Conservation (phyloP, 2,797 vertebrate genomes). For the Cyclura pinguis region DNA sequence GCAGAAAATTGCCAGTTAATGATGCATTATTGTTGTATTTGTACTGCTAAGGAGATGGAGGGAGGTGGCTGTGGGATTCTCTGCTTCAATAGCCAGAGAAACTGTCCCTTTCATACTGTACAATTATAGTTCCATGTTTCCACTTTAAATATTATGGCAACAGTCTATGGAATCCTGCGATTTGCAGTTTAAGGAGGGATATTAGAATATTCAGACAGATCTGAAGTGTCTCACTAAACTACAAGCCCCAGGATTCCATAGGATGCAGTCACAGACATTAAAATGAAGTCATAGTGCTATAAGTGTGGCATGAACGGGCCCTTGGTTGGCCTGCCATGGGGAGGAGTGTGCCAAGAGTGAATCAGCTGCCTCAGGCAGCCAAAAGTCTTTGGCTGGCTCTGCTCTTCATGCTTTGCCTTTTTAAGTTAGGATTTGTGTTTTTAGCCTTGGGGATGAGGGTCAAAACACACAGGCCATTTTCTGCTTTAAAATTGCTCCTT, state of each 20-base stretch:
- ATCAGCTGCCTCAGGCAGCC: not conserved
- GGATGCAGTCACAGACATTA: no score
- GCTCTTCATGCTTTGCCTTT: no score
- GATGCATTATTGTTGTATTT: not conserved
- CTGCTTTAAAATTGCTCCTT: constrained; percentile 34
- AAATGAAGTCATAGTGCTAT: no score
- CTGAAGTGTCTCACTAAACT: no score
- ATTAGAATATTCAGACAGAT: no score
- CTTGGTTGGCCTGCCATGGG: not conserved
- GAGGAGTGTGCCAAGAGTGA: not conserved
- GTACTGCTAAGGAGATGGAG: not conserved
- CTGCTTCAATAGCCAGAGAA: not conserved
- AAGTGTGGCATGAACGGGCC: no score
- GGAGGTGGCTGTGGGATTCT: not conserved
- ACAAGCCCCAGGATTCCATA: no score
- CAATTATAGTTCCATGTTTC: no score
- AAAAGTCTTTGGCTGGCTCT: not conserved
- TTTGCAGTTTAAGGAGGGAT: no score
- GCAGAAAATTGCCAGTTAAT: not conserved
- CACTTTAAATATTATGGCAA: no score
- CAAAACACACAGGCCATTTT: constrained; percentile 42
- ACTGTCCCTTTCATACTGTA: not conserved
- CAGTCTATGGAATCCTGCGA: no score
- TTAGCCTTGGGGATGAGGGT: not conserved
- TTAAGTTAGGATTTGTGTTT: not conserved